Base-by-base conservation (phyloP, 2,888 invertebrate species). In the Epsilonema sp. region DNA sequence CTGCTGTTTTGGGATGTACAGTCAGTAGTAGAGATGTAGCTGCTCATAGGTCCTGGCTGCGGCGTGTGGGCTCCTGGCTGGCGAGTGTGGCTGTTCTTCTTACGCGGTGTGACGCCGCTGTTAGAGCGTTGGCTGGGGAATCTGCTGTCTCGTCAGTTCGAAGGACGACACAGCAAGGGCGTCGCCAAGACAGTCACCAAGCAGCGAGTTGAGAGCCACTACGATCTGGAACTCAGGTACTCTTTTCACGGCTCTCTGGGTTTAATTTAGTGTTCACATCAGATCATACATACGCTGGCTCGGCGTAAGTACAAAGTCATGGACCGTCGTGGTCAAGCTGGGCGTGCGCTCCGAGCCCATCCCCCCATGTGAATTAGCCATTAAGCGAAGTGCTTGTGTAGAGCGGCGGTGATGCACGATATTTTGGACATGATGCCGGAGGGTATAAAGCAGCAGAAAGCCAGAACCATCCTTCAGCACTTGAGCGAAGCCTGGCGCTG, bases 391-490 rank as follows among this genome's bases (percentile, higher is more conserved):
- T n/a, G n/a, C n/a, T 3, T 51, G 64, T 38, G 3, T 46, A 58
- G 58, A 8, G 63, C 64, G 13, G 59, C 62, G 60, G 71, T 76
- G 20, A 78, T 78, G 77, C 77, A 78, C 61, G 97, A 99, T 64
- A 99, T 99, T 55, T 81, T 99, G n/a, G 97, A 99, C 63, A 99
- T 99, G 97, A 99, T 99, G 97, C 97, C 97, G 0, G 97, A 97
- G 69, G 97, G 97, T 54, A 97, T 99, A 65, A 99, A 99, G 65
- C 97, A 97, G 69, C 97, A 97, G 70, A 99, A 99, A 68, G 97
- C 97, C 0, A 76, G 94, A 56, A 94, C 94, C 2, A 99, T 99
- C 58, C 73, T 99, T 57, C 97, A 99, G 65, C 97, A 99, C 74
- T 73, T 99, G 51, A 90, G 89, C 26, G 97, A 99, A 69, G 97